Evolutionary conservation across 2,113 vertebrate species (phyloP), one percentile per base, ranked within the genome.

Genomic region (Sebastes fasciatus): DNA sequence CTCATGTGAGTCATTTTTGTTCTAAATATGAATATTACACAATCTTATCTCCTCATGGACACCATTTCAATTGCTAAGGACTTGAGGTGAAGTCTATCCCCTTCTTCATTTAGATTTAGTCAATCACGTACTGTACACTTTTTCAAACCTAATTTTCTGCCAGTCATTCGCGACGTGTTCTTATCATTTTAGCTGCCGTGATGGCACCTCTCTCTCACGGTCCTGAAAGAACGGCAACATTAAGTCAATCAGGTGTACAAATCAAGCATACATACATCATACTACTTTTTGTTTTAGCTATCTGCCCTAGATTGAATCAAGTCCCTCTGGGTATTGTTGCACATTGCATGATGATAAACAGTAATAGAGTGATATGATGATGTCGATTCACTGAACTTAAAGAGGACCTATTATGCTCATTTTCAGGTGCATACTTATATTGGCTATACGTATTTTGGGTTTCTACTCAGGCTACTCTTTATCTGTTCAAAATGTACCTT

Each of bases 221-320:
- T 65, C 69, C 80, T 61, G n/a, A 66, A 57, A 68, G 62, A 61
- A 42, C 23, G 4, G 3, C 17, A 40, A 51, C 48, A 67, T 77
- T 19, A 79, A 74, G 11, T 63, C 68, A 73, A 82, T 83, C 21
- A 67, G 46, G 68, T 43, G 45, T 52, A 10, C 42, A 63, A 60
- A 63, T 52, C 23, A 52, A 72, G 62, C 55, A 40, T 6, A 65
- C 26, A 64, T 40, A 57, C 48, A 70, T 77, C 45, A 42, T 69
- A 23, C 82, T 77, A 66, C 0, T 48, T 74, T 69, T 60, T 82
- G 9, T 63, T 55, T 2, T 3, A 48, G 67, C 54, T 42, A 63
- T 77, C 72, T 83, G 83, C 58, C 82, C 77, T 55, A 79, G 74
- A 83, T 84, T 86, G 66, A 77, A 78, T 85, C 19, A 60, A 74